A percentile compares a stretch with the other conserved stretches of the same genome.
These are phyloP conservation scores for Diabrotica virgifera DNA, from an alignment of 1,140 invertebrate genomes.

Conservation along the genomic window DNA sequence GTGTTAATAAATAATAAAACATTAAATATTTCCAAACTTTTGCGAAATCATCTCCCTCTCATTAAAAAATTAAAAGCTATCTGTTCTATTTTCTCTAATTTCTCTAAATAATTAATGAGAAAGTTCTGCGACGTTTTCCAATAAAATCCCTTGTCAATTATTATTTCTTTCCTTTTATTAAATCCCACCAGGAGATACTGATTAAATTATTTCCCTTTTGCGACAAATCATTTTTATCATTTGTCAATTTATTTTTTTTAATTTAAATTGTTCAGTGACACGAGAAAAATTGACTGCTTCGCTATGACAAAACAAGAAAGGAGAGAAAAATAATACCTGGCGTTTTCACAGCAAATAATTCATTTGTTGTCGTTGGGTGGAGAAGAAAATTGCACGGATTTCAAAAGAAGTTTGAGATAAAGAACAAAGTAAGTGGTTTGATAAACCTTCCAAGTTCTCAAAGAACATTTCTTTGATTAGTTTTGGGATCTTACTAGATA, in stretches of 20 bases:
- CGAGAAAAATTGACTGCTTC: constrained; percentile 10
- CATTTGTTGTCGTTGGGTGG: constrained; percentile 4
- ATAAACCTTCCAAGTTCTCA: background rate
- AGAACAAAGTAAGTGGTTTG: background rate
- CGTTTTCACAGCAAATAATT: constrained; percentile 13
- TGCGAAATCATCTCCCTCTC: no score
- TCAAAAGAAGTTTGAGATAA: constrained; percentile 7
- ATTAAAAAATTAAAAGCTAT: no score
- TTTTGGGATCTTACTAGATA: no score
- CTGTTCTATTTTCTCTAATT: background rate
- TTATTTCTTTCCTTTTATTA: background rate
- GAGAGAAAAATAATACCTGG: constrained; percentile 10
- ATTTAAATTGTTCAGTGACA: constrained; percentile 10
- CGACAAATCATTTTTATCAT: background rate
- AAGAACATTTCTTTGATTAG: no score
- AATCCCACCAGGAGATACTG: background rate
- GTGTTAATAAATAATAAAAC: no score
- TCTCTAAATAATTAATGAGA: background rate
- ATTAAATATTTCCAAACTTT: no score
- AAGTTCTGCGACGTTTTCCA: background rate
- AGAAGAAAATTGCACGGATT: constrained; percentile 4
- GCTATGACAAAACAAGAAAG: background rate
- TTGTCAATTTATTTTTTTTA: background rate
- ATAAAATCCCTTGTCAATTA: background rate
- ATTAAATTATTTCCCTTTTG: background rate